phyloP scores from a whole-genome alignment of 2,113 vertebrate genomes.

The Pelmatolapia mariae region DNA sequence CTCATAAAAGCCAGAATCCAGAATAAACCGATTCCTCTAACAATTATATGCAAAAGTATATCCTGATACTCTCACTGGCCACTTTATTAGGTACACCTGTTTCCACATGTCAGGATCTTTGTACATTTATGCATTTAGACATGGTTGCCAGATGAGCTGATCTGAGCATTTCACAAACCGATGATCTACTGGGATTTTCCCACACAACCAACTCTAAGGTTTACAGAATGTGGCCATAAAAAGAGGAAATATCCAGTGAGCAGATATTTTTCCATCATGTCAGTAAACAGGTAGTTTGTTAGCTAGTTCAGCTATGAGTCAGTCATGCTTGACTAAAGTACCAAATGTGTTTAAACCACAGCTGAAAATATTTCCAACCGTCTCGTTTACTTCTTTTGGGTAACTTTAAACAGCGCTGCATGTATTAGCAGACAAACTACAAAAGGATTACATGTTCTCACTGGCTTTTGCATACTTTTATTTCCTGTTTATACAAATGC shows the following conservation, averaged over 20 bases:
- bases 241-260: background rate
- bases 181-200: background rate
- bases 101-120: background rate
- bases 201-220: background rate
- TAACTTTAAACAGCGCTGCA: background rate
- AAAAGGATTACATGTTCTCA: background rate
- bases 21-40: background rate
- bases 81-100: background rate
- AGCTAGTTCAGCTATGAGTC: background rate
- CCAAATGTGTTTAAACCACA: background rate
- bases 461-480: background rate
- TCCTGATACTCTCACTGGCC: background rate
- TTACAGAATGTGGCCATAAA: background rate
- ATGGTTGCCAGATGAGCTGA: background rate
- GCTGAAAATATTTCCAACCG: background rate
- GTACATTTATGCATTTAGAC: background rate
- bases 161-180: background rate
- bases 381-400: background rate
- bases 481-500: background rate
- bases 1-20: background rate
- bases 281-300: background rate
- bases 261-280: background rate
- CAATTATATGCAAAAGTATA: background rate
- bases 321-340: background rate
- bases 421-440: background rate